These are phyloP conservation scores for Heliconius ethilla DNA, from an alignment of 2,888 invertebrate genomes.

Conservation along the genomic window DNA sequence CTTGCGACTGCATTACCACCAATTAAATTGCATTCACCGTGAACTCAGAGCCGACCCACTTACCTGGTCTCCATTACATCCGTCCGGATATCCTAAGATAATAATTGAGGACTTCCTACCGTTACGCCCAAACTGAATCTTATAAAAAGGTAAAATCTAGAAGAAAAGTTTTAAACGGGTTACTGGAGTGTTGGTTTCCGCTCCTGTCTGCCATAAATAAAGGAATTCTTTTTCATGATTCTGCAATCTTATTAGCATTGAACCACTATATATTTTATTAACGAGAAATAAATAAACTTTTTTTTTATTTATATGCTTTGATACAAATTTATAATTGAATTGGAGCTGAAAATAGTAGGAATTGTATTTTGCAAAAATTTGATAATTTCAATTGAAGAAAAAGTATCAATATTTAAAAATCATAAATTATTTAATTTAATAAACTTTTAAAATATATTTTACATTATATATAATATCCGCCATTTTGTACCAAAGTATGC, in stretches of 20 bases:
- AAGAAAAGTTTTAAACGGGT: constrained; percentile 66
- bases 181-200: constrained; percentile 70
- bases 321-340: too few species aligned
- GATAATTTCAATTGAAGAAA: too few species aligned
- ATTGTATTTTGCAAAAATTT: too few species aligned
- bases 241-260: background rate
- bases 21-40: constrained; percentile 36
- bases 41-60: constrained; percentile 47
- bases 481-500: constrained; percentile 58
- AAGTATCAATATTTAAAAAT: background rate
- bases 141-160: constrained; percentile 65
- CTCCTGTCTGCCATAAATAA: constrained; percentile 50
- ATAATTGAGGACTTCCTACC: constrained; percentile 75
- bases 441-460: constrained; percentile 20
- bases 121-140: constrained; percentile 60
- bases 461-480: constrained; percentile 47
- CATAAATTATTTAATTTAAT: background rate
- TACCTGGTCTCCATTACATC: constrained; percentile 70
- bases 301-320: too few species aligned
- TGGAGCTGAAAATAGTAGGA: too few species aligned
- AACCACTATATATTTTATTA: background rate
- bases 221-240: constrained; percentile 21
- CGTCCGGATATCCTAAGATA: constrained; percentile 72
- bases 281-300: background rate
- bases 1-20: constrained; percentile 33